Conservation (phyloP, 2,797 vertebrate genomes). For the Enteromius anoplus region DNA sequence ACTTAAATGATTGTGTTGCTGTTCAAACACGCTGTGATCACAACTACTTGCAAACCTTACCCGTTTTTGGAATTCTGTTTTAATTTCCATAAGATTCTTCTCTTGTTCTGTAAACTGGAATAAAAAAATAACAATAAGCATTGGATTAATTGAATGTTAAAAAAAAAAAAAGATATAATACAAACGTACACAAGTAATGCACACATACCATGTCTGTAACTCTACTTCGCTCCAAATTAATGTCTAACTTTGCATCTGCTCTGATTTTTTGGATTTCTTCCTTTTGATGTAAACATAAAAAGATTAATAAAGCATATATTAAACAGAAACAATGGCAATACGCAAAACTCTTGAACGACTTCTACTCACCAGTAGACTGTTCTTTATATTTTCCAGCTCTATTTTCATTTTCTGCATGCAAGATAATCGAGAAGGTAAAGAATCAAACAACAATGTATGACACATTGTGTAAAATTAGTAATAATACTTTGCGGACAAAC, state of each 20-base stretch:
- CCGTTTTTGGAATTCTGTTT: conserved; percentile 89
- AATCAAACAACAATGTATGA: not conserved
- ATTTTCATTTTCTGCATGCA: conserved; percentile 90
- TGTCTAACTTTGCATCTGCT: conserved; percentile 91
- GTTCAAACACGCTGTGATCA: not conserved
- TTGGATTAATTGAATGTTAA: not conserved
- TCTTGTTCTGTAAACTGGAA: conserved; percentile 93
- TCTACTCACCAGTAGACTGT: conserved; percentile 83
- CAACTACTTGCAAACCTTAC: conserved; percentile 67
- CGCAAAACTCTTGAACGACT: not conserved
- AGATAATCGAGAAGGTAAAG: conserved; percentile 16
- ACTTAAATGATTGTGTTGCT: not conserved
- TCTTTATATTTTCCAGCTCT: conserved; percentile 89
- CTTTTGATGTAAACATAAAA: conserved; percentile 73
- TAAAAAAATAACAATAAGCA: conserved; percentile 20
- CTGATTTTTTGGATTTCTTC: conserved; percentile 86
- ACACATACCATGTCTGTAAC: conserved; percentile 81
- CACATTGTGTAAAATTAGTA: not conserved
- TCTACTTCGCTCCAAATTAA: conserved; percentile 93
- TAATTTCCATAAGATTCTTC: conserved; percentile 90
- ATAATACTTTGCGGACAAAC: not conserved
- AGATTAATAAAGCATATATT: not conserved
- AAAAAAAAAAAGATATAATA: not conserved
- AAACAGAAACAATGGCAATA: not conserved
- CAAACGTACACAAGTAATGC: not conserved